Evolutionary conservation across 1,140 invertebrate genomes (phyloP).

Genomic region (Bombus waltoni): DNA sequence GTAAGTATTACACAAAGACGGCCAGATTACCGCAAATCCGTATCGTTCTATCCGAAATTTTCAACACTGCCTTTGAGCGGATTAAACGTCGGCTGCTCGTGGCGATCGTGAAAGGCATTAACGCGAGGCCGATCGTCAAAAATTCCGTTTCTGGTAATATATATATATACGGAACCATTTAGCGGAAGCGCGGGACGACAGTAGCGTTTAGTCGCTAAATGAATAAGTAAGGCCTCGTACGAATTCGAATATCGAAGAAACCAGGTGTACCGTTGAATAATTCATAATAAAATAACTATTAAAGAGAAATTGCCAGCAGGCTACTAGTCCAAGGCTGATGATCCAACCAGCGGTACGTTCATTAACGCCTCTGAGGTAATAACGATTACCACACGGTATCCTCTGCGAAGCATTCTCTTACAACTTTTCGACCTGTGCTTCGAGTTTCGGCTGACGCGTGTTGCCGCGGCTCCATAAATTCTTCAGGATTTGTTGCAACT

Average conservation of each 20-base stretch:
- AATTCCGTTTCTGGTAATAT: neutral
- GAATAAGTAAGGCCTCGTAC: neutral
- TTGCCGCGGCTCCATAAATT: neutral
- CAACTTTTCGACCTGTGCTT: neutral
- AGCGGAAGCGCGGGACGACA: neutral
- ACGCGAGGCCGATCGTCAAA: neutral
- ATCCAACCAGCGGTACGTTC: neutral
- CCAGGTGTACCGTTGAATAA: neutral
- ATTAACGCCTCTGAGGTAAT: neutral
- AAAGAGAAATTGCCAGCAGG: neutral
- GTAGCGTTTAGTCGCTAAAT: neutral
- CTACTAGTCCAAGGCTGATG: neutral
- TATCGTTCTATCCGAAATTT: neutral
- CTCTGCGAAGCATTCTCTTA: neutral
- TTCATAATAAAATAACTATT: neutral
- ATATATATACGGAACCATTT: neutral
- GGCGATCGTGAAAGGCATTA: neutral
- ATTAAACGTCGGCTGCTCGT: neutral
- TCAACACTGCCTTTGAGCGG: neutral
- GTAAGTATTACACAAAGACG: neutral
- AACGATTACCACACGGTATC: neutral
- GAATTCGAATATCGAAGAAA: neutral
- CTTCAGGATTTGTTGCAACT: neutral
- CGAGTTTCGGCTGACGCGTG: neutral
- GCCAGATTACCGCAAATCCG: neutral